Conservation (phyloP, 2,888 invertebrate species). For the Acleris laterana region DNA sequence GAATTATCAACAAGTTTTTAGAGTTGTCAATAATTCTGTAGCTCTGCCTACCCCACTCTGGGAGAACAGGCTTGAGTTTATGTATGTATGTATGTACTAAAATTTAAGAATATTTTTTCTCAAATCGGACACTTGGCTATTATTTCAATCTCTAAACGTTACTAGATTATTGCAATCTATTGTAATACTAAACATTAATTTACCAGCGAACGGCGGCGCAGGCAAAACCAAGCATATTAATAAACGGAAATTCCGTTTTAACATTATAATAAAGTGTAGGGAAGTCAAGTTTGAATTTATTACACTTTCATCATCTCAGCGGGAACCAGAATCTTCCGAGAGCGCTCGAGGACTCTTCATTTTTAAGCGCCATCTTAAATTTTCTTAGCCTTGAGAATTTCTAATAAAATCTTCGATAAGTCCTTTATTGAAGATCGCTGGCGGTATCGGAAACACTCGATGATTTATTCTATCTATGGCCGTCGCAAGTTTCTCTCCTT, state of each 20-base stretch:
- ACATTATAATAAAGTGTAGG: slow-evolving; percentile 17
- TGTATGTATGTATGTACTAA: no score
- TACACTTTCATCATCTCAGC: slow-evolving; percentile 41
- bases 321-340: slow-evolving; percentile 13
- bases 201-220: background rate
- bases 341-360: slow-evolving; percentile 13
- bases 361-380: slow-evolving; percentile 20
- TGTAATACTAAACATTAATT: no score
- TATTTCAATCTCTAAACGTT: no score
- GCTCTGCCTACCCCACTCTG: no score
- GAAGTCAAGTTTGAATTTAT: slow-evolving; percentile 27
- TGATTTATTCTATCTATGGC: slow-evolving; percentile 1
- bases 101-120: no score
- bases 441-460: background rate
- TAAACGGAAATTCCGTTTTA: slow-evolving; percentile 12
- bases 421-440: slow-evolving; percentile 1
- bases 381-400: slow-evolving; percentile 17
- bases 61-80: no score
- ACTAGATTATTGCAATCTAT: no score
- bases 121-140: no score
- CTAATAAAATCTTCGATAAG: slow-evolving; percentile 5
- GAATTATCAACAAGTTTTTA: no score
- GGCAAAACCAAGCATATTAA: slow-evolving; percentile 1
- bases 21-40: no score
- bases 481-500: background rate